Evolutionary conservation across 2,113 vertebrate species (phyloP), one percentile per base, ranked within the genome.

Genomic region (Phalacrocorax pelagicus): DNA sequence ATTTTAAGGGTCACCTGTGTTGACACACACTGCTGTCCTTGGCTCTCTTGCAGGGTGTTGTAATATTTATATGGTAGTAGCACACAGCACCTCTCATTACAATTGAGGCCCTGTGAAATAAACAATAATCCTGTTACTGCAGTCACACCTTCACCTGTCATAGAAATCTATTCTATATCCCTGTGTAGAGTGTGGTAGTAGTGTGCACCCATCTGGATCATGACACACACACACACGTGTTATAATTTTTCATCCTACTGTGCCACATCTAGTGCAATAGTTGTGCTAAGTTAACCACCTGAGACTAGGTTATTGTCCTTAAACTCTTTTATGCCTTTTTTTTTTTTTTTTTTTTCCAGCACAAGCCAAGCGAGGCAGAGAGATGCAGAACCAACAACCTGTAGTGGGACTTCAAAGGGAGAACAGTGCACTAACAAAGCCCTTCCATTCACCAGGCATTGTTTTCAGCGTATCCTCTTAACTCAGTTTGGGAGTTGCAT

Each of bases 391-490:
- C 92, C 98, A 42, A 98, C 97, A 92, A 97, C 97, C 6, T 99
- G 99, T 97, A 99, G 98, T 66, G 99, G 99, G 86, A 98, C 97
- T 75, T 98, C 98, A 17, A 99, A 99, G 97, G 99, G 99, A 92
- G 99, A 99, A 89, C 97, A 98, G 92, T 99, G 99, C 98, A 97
- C 88, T 94, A 99, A 98, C 98, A 98, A 96, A 97, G 99, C 99
- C 95, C 98, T 99, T 97, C 99, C 99, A 81, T 99, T 99, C 98
- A 99, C 99, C 88, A 98, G 97, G 95, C 99, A 99, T 97, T 99
- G 99, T 98, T 99, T 99, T 98, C 99, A 99, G 74, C 99, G 99
- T 99, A 99, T 99, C 99, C 99, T 98, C 96, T 95, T 85, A 46
- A 47, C 55, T 46, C 17, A 42, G 32, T 49, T 34, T 17, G 72